Conservation (phyloP, 2,888 invertebrate genomes). For the Melanargia galathea region DNA sequence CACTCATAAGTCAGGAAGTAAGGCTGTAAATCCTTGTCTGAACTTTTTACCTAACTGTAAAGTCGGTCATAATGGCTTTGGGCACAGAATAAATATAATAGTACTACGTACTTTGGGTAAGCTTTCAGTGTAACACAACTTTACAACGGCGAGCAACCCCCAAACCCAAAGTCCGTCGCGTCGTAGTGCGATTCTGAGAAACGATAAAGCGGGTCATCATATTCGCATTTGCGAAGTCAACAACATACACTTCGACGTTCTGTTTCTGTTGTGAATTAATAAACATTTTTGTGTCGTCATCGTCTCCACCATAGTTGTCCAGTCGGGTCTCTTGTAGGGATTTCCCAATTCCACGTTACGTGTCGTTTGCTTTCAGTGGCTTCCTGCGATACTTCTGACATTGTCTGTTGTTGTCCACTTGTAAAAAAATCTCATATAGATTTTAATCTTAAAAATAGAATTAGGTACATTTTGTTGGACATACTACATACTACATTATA, state of each 20-base stretch:
- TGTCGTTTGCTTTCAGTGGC: too few species aligned
- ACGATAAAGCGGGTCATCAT: not conserved
- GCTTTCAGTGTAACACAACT: not conserved
- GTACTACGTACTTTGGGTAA: not conserved
- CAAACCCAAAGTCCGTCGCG: not conserved
- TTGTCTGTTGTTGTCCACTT: too few species aligned
- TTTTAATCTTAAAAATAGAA: too few species aligned
- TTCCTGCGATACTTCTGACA: too few species aligned
- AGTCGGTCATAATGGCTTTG: not conserved
- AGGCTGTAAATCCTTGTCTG: not conserved
- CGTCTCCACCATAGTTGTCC: too few species aligned
- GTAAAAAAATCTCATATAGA: too few species aligned
- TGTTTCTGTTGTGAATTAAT: not conserved
- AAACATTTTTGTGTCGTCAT: too few species aligned
- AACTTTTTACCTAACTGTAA: constrained; percentile 9
- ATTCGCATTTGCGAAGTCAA: not conserved
- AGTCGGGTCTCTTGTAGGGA: too few species aligned
- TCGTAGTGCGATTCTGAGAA: not conserved
- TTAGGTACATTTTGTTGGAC: too few species aligned
- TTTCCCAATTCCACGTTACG: too few species aligned
- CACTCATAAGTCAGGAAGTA: not conserved
- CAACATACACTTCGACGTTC: not conserved
- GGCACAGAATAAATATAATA: too few species aligned
- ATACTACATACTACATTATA: too few species aligned
- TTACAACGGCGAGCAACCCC: not conserved